phyloP scores from a whole-genome alignment of 1,140 invertebrate genomes.

The Xylocopa sonorina region DNA sequence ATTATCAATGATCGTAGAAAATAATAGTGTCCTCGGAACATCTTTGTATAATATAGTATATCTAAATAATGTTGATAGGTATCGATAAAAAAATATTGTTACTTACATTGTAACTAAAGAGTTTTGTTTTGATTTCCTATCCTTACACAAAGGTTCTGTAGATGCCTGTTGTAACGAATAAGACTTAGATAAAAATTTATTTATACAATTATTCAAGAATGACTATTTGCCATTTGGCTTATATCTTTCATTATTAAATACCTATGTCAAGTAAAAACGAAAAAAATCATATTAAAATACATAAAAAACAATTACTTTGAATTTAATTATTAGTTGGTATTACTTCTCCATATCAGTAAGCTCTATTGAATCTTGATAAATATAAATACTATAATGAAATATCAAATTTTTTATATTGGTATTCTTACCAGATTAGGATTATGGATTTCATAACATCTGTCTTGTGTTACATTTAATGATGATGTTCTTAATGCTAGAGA shows the following conservation, averaged over 20 bases:
- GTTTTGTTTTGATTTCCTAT: slow-evolving; percentile 78
- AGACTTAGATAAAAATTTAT: neutral
- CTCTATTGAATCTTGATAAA: slow-evolving; percentile 5
- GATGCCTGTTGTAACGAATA: slow-evolving; percentile 19
- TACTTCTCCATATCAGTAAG: neutral
- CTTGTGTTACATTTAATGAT: slow-evolving; percentile 42
- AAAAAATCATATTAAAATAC: neutral
- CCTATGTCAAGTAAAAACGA: neutral
- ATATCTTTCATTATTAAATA: slow-evolving; percentile 8
- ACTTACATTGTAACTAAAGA: slow-evolving; percentile 86
- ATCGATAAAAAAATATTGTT: slow-evolving; percentile 22
- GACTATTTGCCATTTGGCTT: neutral
- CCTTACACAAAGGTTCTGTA: slow-evolving; percentile 2
- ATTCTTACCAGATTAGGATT: slow-evolving; percentile 64
- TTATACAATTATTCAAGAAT: neutral
- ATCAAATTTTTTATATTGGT: slow-evolving; percentile 30
- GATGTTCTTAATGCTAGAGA: slow-evolving; percentile 22
- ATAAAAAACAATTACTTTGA: neutral
- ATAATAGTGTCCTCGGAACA: neutral
- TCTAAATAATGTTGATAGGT: neutral
- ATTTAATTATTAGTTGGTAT: too few species aligned
- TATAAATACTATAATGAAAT: slow-evolving; percentile 6
- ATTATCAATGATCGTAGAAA: neutral
- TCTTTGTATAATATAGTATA: neutral
- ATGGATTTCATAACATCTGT: slow-evolving; percentile 63